These are phyloP conservation scores for Chiloscyllium punctatum DNA, from an alignment of 2,797 vertebrate genomes.

Conservation along the genomic window DNA sequence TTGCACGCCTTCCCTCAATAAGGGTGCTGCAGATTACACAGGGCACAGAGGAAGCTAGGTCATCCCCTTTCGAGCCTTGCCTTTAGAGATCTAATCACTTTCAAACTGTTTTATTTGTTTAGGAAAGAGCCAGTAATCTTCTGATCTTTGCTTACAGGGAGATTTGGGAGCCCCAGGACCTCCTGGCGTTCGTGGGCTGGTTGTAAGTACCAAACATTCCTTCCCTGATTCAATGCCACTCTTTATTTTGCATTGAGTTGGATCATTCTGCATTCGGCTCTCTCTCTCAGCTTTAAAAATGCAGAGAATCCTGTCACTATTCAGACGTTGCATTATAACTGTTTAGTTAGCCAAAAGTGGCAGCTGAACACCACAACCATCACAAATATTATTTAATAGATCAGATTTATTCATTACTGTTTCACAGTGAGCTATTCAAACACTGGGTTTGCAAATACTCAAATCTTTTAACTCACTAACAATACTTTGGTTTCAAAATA, in stretches of 20 bases:
- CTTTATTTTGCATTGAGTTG: neutral
- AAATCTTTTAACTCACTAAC: neutral
- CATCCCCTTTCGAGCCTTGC: constrained; percentile 45
- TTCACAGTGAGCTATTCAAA: neutral
- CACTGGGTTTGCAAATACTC: neutral
- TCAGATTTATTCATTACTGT: neutral
- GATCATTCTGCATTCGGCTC: neutral
- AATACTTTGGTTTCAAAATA: neutral
- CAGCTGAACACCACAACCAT: neutral
- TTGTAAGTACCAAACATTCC: constrained; percentile 73
- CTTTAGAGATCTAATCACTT: constrained; percentile 57
- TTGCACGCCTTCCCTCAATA: constrained; percentile 40
- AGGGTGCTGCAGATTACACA: constrained; percentile 44
- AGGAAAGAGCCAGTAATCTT: constrained; percentile 55
- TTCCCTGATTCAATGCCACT: neutral
- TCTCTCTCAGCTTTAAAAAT: neutral
- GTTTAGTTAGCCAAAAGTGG: neutral
- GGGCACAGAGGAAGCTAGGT: constrained; percentile 45
- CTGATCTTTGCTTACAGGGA: constrained; percentile 69
- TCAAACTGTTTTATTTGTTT: constrained; percentile 59
- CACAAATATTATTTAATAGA: neutral
- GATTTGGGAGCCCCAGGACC: constrained; percentile 86
- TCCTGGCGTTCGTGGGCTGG: constrained; percentile 83
- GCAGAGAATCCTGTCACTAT: neutral
- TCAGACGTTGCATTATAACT: neutral